phyloP scores from a whole-genome alignment of 2,797 vertebrate species.

The Cichlasoma orientale region DNA sequence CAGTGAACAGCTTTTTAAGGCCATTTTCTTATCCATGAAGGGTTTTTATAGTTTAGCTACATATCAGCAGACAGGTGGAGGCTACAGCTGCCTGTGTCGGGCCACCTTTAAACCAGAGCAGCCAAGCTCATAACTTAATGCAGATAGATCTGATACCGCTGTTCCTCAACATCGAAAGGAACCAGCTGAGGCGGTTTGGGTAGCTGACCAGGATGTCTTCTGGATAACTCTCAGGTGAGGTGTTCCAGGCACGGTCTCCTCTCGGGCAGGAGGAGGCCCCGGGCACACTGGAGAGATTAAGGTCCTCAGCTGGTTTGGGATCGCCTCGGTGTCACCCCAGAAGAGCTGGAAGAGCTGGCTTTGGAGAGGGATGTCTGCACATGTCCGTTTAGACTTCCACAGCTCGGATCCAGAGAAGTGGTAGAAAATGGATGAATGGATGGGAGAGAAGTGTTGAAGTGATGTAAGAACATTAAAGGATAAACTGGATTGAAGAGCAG shows the following conservation, averaged over 20 bases:
- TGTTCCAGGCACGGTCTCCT: fast-evolving
- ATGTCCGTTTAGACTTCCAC: neutral
- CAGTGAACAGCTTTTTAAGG: fast-evolving
- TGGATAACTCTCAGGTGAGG: neutral
- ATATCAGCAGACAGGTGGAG: no score
- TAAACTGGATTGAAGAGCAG: no score
- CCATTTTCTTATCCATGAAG: neutral
- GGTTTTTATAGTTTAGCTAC: no score
- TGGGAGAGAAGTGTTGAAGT: no score
- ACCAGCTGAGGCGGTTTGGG: neutral
- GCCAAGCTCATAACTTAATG: neutral
- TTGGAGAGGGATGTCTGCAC: neutral
- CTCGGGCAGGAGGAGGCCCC: neutral
- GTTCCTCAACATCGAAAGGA: fast-evolving
- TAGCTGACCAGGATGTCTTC: neutral
- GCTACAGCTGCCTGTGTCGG: fast-evolving
- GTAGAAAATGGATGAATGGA: no score
- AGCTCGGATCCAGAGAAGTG: no score
- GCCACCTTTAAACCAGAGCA: neutral
- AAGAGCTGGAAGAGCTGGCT: neutral
- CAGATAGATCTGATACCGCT: neutral
- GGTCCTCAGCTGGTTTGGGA: neutral
- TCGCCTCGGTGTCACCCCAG: fast-evolving
- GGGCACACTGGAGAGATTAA: neutral
- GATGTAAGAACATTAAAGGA: no score